Base-by-base conservation (phyloP, 2,113 vertebrate species). In the Martes martes region DNA sequence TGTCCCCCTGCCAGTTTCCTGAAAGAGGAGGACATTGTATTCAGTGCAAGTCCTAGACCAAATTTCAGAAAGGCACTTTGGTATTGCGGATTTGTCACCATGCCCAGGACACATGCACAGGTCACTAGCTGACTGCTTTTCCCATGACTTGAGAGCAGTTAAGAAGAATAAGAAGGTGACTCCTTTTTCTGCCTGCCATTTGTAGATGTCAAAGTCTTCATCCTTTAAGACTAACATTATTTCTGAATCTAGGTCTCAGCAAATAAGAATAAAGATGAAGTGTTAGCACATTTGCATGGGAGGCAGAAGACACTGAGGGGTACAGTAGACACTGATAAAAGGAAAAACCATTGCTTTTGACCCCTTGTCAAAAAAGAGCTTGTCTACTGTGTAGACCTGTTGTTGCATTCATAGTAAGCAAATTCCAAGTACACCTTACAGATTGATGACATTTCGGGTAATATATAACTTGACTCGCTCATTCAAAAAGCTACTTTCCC, bases 1-100 rank as follows among this genome's bases (percentile, higher is more conserved):
- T 98, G 96, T 97, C 81, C 42, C n/a, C 73, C 71, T 96, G 96
- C 96, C 96, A 98, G 89, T 82, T 96, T 97, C 84, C 89, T 97
- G 95, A 96, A 96, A 96, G 97, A 98, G 90, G 74, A 98, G 81
- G 95, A 96, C 96, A 96, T 93, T 97, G 83, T 97, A 97, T 97
- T 97, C 88, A 90, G 55, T 94, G 91, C 94, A 94, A 91, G 92
- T 96, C 93, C 91, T 89, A 95, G 96, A 97, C 97, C 76, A 94
- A 52, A 95, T 98, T 98, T 97, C 78, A 97, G 80, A 96, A 98
- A 96, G 96, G 91, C 94, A 95, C 94, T 96, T 97, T 80, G 96
- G 89, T 97, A 59, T 83, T 98, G 39, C 24, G 1, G 71, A 85
- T 79, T 97, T 98, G 97, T 97, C 97, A 94, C 83, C 42, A 31